phyloP scores from a whole-genome alignment of 2,888 invertebrate species.

The Podotricha telesiphe region DNA sequence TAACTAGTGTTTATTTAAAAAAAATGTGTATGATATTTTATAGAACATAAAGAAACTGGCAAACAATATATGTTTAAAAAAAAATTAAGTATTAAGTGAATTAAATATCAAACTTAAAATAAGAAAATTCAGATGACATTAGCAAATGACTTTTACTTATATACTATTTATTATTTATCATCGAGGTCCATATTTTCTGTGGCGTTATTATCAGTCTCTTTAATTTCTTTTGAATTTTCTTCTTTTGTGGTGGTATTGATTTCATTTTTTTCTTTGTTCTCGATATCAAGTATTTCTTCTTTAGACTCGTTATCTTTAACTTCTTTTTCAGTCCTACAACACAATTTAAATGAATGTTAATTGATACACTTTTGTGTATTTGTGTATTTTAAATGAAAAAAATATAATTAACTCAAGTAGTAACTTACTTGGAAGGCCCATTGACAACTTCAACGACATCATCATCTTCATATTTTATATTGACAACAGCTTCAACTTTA shows the following conservation, averaged over 20 bases:
- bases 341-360: not conserved
- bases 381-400: too few relatives aligned
- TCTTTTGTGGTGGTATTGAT: slow-evolving; percentile 26
- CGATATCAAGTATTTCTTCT: slow-evolving; percentile 34
- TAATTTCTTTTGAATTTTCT: slow-evolving; percentile 27
- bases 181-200: slow-evolving; percentile 52
- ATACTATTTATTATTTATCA: slow-evolving; percentile 47
- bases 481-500: slow-evolving; percentile 84
- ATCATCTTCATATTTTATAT: slow-evolving; percentile 79
- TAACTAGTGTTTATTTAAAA: too few relatives aligned
- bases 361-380: too few relatives aligned
- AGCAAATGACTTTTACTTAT: not conserved
- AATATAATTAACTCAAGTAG: not conserved
- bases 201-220: slow-evolving; percentile 47
- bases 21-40: too few relatives aligned
- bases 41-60: not conserved
- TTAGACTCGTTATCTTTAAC: slow-evolving; percentile 42
- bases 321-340: slow-evolving; percentile 54
- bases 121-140: not conserved
- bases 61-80: not conserved
- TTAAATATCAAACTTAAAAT: not conserved
- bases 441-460: slow-evolving; percentile 77
- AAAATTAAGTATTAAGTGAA: too few relatives aligned
- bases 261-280: slow-evolving; percentile 27
- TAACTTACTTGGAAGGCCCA: slow-evolving; percentile 66